Evolutionary conservation across 2,888 invertebrate species (phyloP), one percentile per base, ranked within the genome.

Genomic region (Mayetiola destructor): DNA sequence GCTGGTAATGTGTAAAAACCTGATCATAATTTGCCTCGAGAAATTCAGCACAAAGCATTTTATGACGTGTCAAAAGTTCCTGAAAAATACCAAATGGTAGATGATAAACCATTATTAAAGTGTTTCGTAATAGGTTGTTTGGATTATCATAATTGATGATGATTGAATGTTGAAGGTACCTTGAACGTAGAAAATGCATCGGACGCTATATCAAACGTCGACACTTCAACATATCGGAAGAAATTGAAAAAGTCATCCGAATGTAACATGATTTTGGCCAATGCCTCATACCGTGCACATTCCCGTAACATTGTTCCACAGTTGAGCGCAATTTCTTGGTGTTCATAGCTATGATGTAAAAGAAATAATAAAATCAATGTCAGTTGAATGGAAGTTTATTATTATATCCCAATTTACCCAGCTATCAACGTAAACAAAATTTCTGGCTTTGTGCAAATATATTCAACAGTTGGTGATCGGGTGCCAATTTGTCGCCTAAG

Each of bases 151-250:
- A n/a, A 6, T 21, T 30, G 52, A 29, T 18, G 6, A 37, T 6
- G 14, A 18, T 18, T 32, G 18, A 55, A 18, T 58, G 37, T 27
- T 21, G 23, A 23, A 42, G 59, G 62, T 73, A 93, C 95, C 86
- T 99, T 99, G 80, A 99, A 99, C 64, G 99, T 99, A 72, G 97
- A 94, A 79, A 99, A 99, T 76, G 99, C 99, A 85, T 99, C 99
- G 64, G 97, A 97, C 72, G 99, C 99, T 72, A 99, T 97, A 81
- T 99, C 99, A 80, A 99, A 99, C 64, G 97, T 97, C 64, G 97
- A 96, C 65, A 97, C 93, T 79, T 99, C 99, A 67, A 99, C 97
- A 74, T 97, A 99, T 75, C 88, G 85, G 78, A 99, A 99, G 81
- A 99, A 99, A 77, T 96, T 93, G 75, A 95, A 99, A 80, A 99